phyloP scores from a whole-genome alignment of 2,113 vertebrate genomes.

The Tragulus kanchil region DNA sequence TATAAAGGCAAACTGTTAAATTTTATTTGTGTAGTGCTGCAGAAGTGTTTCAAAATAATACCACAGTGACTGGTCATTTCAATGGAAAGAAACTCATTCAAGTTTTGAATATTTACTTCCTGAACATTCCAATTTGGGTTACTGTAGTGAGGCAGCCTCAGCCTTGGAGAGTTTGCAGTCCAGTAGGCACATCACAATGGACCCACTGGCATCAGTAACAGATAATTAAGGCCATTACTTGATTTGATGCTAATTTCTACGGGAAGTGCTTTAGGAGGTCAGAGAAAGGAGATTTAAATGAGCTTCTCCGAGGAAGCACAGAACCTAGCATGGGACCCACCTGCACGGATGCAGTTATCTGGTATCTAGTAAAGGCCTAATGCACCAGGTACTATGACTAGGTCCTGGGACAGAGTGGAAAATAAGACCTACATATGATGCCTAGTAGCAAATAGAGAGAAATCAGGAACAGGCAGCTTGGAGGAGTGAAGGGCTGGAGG shows the following conservation, averaged over 20 bases:
- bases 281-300: constrained; percentile 9
- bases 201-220: background rate
- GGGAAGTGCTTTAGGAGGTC: background rate
- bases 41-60: constrained; percentile 33
- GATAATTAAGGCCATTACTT: background rate
- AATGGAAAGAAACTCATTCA: background rate
- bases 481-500: background rate
- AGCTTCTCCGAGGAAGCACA: background rate
- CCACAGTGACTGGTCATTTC: background rate
- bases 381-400: background rate
- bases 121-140: background rate
- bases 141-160: background rate
- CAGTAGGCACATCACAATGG: background rate
- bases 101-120: background rate
- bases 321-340: background rate
- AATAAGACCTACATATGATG: background rate
- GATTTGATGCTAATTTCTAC: constrained; percentile 13
- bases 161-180: background rate
- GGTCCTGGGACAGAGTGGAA: background rate
- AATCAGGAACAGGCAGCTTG: background rate
- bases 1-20: background rate
- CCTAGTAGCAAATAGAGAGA: background rate
- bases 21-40: background rate
- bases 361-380: background rate
- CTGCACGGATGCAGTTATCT: background rate